Evolutionary conservation across 1,140 invertebrate species (phyloP).

Genomic region (Frieseomelitta varia): DNA sequence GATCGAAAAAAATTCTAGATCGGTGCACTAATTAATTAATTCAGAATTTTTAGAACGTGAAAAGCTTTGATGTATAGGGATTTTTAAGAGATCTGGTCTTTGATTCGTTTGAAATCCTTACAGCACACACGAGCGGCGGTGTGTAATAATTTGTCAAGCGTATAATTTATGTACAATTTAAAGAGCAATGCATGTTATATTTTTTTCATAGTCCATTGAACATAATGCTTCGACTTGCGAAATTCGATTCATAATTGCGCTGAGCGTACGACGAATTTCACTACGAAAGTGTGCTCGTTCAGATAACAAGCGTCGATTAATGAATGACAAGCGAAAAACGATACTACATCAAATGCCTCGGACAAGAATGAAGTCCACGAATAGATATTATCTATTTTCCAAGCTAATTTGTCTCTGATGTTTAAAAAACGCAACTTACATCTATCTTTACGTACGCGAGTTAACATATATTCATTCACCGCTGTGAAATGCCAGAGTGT

Average conservation of each 20-base stretch:
- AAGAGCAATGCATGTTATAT: constrained; percentile 8
- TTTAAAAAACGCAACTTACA: background rate
- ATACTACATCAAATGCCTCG: background rate
- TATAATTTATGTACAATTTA: constrained; percentile 37
- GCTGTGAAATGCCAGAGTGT: too few species aligned
- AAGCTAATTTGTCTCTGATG: background rate
- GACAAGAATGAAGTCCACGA: background rate
- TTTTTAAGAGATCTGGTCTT: background rate
- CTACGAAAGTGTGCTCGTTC: background rate
- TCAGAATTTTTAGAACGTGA: background rate
- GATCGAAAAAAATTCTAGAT: background rate
- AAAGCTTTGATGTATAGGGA: background rate
- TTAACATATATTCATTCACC: too few species aligned
- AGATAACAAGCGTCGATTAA: background rate
- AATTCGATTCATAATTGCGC: background rate
- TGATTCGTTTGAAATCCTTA: constrained; percentile 18
- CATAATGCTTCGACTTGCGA: background rate
- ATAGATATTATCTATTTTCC: background rate
- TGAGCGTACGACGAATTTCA: background rate
- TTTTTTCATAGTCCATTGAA: constrained; percentile 6
- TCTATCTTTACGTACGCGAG: background rate
- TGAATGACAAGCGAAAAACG: background rate
- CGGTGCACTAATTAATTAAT: background rate
- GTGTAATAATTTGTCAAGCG: constrained; percentile 16
- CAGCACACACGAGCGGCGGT: background rate